phyloP scores from a whole-genome alignment of 2,888 invertebrate species.

The Anodontia alba region DNA sequence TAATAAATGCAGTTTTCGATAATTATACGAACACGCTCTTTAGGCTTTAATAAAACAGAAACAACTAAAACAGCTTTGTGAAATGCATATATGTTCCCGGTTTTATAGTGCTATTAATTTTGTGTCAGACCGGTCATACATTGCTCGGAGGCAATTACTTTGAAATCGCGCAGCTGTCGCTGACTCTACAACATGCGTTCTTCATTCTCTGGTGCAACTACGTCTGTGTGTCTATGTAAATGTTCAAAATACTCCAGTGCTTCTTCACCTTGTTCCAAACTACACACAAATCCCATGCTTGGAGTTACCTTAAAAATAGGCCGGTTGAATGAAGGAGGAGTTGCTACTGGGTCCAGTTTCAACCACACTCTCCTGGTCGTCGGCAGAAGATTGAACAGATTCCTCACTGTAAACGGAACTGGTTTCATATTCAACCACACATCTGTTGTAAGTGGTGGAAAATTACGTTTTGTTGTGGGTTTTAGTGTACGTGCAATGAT shows the following conservation, averaged over 20 bases:
- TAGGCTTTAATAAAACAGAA: too few relatives aligned
- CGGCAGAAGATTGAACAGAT: not conserved
- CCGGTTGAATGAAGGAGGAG: not conserved
- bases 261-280: not conserved
- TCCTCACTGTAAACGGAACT: not conserved
- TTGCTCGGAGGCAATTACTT: too few relatives aligned
- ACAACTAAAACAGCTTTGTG: too few relatives aligned
- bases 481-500: not conserved
- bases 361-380: not conserved
- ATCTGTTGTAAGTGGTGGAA: not conserved
- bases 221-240: not conserved
- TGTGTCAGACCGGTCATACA: too few relatives aligned
- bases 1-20: too few relatives aligned
- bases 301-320: not conserved
- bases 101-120: too few relatives aligned
- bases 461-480: not conserved
- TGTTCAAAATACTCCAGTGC: not conserved
- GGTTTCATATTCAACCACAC: conserved; percentile 1
- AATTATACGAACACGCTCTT: too few relatives aligned
- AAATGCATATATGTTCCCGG: too few relatives aligned
- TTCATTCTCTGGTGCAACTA: not conserved
- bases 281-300: not conserved
- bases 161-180: too few relatives aligned
- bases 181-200: too few relatives aligned
- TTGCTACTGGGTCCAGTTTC: not conserved